Evolutionary conservation across 2,113 vertebrate species (phyloP), one percentile per base, ranked within the genome.

Genomic region (Pogonocichla stellata): DNA sequence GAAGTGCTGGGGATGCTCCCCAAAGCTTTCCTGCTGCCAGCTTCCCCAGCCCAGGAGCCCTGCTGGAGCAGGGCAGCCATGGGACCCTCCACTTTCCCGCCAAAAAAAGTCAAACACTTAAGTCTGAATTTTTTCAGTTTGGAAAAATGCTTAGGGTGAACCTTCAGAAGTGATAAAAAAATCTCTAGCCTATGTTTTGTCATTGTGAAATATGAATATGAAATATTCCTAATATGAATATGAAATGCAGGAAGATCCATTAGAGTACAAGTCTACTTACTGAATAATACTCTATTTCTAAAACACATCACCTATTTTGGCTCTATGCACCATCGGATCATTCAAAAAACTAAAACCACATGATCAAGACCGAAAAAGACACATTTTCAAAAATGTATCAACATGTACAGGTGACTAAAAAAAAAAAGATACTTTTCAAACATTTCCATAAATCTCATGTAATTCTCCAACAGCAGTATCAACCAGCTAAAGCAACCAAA

Each of bases 381-480:
- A 9, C 0, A 6, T 75, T 84, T 86, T 28, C 9, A 62, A 64
- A 74, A 82, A 18, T 14, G 7, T 25, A 40, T 34, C 20, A 40
- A 48, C 2, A 15, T 4, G 1, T 57, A 48, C 16, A 48, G 31
- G 17, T 0, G 1, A 56, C 38, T 38, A 48, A 53, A 22, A 57
- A 64, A 38, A 36, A 2, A 2, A 1, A 77, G 15, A 17, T 16
- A 40, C 8, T 64, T 88, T 75, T 48, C 9, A 80, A 72, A 83
- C 4, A 4, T 36, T 69, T 64, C 33, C 51, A 6, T 67, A 64
- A 48, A 69, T 56, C 18, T 80, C 6, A n/a, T 1, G 1, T 26
- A 23, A 53, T 80, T 65, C 80, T 60, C 34, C 23, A 72, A 73
- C 36, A 77, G n/a, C 28, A 51, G 5, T 18, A 82, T 28, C 50